Percentiles rank a stretch among this genome's conserved stretches.
phyloP scores from a whole-genome alignment of 2,113 vertebrate genomes.

The Asarcornis scutulata region DNA sequence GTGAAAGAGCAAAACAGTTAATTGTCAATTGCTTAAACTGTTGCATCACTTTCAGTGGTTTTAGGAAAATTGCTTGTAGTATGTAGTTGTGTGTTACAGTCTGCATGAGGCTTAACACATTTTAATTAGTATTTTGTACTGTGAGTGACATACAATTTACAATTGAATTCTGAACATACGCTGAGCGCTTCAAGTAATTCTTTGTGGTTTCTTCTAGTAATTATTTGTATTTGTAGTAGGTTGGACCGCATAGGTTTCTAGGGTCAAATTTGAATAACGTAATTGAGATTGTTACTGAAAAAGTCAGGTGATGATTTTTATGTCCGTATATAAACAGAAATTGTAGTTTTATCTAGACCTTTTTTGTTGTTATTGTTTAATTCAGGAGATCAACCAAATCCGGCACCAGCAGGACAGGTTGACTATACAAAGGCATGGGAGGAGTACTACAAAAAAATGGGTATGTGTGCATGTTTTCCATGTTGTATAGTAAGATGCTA shows the following conservation, averaged over 20 bases:
- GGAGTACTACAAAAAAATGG: constrained; percentile 99
- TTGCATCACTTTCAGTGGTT: not conserved
- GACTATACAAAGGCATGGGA: constrained; percentile 99
- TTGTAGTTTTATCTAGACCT: not conserved
- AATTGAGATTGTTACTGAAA: not conserved
- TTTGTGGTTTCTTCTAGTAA: not conserved
- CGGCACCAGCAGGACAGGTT: constrained; percentile 96
- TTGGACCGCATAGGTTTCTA: not conserved
- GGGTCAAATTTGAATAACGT: not conserved
- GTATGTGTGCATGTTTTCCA: constrained; percentile 75
- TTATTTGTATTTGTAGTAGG: not conserved
- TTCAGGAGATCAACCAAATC: constrained; percentile 95
- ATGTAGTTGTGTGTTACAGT: not conserved
- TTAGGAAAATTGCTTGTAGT: not conserved
- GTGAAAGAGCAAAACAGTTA: not conserved
- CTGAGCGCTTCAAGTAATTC: not conserved
- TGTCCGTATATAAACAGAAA: not conserved
- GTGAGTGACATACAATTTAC: not conserved
- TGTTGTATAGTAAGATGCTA: not conserved
- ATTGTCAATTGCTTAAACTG: not conserved
- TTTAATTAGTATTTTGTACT: not conserved
- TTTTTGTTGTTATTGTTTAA: not conserved
- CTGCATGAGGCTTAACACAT: not conserved
- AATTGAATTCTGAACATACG: not conserved
- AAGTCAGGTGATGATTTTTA: not conserved